phyloP scores from a whole-genome alignment of 2,888 invertebrate genomes.

The Proisotoma minuta region DNA sequence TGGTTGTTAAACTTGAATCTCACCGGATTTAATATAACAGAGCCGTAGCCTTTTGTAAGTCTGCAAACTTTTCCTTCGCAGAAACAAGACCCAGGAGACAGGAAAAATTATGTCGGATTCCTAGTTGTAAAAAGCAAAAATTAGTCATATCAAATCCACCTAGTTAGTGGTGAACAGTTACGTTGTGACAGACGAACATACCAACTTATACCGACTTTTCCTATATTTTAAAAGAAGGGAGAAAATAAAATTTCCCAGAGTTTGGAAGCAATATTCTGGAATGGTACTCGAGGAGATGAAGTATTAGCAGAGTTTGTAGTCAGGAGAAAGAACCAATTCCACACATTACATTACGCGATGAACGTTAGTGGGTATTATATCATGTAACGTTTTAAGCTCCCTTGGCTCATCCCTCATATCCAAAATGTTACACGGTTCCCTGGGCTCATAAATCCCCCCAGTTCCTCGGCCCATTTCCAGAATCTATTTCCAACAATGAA shows the following conservation, averaged over 20 bases:
- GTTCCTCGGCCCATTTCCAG: slow-evolving; percentile 7
- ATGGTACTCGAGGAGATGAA: slow-evolving; percentile 2
- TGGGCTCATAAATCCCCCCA: slow-evolving; percentile 11
- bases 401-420: slow-evolving; percentile 27
- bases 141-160: background rate
- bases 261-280: background rate
- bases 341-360: slow-evolving; percentile 27
- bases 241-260: too few relatives aligned
- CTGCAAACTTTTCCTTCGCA: background rate
- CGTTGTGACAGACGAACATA: too few relatives aligned
- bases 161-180: too few relatives aligned
- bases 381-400: slow-evolving; percentile 28
- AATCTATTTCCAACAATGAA: background rate
- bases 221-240: too few relatives aligned
- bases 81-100: slow-evolving; percentile 1
- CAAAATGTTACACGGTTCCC: slow-evolving; percentile 17
- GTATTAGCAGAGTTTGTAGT: slow-evolving; percentile 18
- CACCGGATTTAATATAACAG: background rate
- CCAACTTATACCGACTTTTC: too few relatives aligned
- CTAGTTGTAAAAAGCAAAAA: background rate
- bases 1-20: background rate
- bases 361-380: slow-evolving; percentile 29
- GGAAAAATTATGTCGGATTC: background rate
- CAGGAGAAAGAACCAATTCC: slow-evolving; percentile 22
- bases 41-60: background rate